Evolutionary conservation across 2,113 vertebrate species (phyloP).

Genomic region (Rissa tridactyla): DNA sequence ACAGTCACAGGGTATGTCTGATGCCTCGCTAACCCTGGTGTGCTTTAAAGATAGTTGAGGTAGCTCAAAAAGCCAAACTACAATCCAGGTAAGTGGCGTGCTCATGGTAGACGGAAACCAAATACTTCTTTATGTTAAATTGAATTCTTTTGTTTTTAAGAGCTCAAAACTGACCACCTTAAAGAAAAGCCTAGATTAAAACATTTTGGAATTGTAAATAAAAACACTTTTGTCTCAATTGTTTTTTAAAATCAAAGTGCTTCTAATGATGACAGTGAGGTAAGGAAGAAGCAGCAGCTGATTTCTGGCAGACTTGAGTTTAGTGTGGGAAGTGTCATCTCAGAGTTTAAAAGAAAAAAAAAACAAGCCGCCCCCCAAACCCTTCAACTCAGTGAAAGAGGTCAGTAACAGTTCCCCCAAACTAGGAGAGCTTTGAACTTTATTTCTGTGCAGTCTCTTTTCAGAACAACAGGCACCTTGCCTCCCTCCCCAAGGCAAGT

Average conservation of each 20-base stretch:
- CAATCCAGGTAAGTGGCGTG: neutral
- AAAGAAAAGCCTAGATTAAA: neutral
- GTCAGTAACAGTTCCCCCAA: neutral
- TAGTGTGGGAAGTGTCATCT: neutral
- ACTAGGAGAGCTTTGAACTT: neutral
- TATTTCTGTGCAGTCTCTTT: neutral
- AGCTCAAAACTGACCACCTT: neutral
- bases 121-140: neutral
- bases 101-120: neutral
- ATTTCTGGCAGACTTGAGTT: neutral
- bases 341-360: neutral
- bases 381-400: neutral
- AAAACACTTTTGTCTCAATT: neutral
- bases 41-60: neutral
- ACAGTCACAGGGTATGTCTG: neutral
- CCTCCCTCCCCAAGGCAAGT: neutral
- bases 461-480: neutral
- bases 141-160: neutral
- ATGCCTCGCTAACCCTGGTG: neutral
- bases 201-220: neutral
- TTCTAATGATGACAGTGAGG: neutral
- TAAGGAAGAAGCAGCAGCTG: neutral
- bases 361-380: neutral
- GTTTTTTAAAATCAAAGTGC: neutral
- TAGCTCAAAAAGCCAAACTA: neutral